Evolutionary conservation across 2,797 vertebrate species (phyloP).

Genomic region (Pelochelys cantorii): DNA sequence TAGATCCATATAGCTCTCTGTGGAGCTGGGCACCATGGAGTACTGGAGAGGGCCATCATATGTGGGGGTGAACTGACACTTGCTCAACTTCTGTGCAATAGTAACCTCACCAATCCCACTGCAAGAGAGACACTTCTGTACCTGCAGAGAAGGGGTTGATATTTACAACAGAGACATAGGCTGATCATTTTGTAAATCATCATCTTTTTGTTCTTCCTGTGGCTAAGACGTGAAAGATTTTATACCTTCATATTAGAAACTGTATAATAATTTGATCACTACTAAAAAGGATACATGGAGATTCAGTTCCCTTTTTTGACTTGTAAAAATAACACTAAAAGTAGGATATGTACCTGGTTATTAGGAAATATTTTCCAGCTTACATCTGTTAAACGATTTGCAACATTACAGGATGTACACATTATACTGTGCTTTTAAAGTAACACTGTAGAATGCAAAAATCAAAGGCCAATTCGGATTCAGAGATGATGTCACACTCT

Average conservation of each 20-base stretch:
- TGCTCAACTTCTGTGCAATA: neutral
- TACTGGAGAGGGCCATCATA: neutral
- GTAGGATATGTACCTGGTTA: neutral
- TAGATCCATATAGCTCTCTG: neutral
- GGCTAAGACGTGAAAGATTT: neutral
- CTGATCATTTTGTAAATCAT: neutral
- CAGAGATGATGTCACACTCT: neutral
- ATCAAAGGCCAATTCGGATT: slow-evolving; percentile 20
- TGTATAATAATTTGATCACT: neutral
- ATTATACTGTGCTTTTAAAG: neutral
- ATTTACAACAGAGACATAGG: neutral
- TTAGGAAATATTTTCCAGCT: slow-evolving; percentile 11
- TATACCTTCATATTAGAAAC: neutral
- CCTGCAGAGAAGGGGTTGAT: neutral
- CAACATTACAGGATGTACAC: neutral
- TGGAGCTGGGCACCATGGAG: fast-evolving
- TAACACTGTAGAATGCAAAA: neutral
- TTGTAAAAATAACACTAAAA: slow-evolving; percentile 17
- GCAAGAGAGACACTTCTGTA: neutral
- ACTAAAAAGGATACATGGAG: neutral
- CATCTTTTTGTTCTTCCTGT: neutral
- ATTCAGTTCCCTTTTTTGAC: neutral
- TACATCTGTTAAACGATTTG: neutral
- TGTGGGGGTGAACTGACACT: neutral
- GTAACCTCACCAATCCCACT: neutral